These are phyloP conservation scores for Diceros bicornis DNA, from an alignment of 2,797 vertebrate genomes.

Conservation along the genomic window DNA sequence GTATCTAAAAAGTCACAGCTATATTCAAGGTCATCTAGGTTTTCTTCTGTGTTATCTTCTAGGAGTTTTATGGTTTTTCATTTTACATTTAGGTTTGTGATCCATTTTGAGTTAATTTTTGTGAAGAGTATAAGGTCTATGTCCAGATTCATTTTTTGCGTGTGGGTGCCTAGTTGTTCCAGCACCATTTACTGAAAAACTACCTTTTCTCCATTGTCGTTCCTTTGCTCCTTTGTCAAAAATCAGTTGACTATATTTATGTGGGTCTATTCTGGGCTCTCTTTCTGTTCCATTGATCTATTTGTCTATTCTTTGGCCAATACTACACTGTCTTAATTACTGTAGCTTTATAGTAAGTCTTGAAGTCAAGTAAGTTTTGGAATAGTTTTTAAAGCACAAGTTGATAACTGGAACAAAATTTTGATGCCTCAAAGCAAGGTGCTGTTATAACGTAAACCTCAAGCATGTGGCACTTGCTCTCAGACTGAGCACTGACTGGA, in stretches of 20 bases:
- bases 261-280: background rate
- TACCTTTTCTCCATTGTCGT: background rate
- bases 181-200: background rate
- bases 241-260: background rate
- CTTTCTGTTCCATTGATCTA: background rate
- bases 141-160: background rate
- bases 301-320: background rate
- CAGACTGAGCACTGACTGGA: slow-evolving; percentile 8
- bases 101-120: background rate
- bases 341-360: background rate
- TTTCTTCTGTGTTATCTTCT: background rate
- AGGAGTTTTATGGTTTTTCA: background rate
- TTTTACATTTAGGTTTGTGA: background rate
- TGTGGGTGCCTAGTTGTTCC: background rate
- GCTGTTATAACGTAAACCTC: slow-evolving; percentile 44
- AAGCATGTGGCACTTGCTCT: slow-evolving; percentile 62
- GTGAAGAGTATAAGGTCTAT: background rate
- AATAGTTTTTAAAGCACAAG: slow-evolving; percentile 43
- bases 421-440: slow-evolving; percentile 10
- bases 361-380: background rate
- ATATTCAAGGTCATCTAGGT: background rate
- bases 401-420: slow-evolving; percentile 47
- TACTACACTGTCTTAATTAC: background rate
- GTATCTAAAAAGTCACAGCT: background rate
- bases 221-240: background rate